These are phyloP conservation scores for Crypturellus undulatus DNA, from an alignment of 2,113 vertebrate genomes.

Conservation along the genomic window DNA sequence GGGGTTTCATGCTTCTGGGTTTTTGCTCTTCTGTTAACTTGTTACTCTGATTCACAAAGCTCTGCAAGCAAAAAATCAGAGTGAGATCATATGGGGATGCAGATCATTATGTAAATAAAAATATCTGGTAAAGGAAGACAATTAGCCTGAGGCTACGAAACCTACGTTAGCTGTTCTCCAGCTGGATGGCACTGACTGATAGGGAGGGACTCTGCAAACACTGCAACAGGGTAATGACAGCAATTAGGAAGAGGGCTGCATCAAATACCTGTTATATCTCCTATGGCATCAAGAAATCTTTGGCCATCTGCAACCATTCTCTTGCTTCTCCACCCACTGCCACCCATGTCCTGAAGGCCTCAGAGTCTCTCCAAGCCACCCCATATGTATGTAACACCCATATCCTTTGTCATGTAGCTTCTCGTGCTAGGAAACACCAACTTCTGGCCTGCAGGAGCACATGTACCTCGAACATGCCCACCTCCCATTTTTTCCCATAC, in stretches of 20 bases:
- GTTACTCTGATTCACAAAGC: conserved; percentile 73
- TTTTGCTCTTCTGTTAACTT: conserved; percentile 11
- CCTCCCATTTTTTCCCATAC: background rate
- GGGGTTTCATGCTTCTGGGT: background rate
- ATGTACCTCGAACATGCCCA: background rate
- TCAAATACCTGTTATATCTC: background rate
- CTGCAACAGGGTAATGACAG: background rate
- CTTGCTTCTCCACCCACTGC: background rate
- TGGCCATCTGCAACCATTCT: background rate
- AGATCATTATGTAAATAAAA: conserved; percentile 16
- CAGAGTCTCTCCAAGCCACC: background rate
- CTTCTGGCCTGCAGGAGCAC: background rate
- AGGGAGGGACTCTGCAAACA: background rate
- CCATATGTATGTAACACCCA: background rate
- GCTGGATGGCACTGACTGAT: background rate
- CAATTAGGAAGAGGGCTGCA: background rate
- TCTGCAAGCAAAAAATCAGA: conserved; percentile 54
- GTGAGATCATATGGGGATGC: background rate
- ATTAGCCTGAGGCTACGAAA: background rate
- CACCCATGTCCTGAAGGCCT: background rate
- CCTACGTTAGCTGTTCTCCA: background rate
- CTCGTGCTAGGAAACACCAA: conserved; percentile 3
- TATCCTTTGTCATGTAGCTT: background rate
- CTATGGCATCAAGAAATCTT: background rate
- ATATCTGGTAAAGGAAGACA: background rate